phyloP scores from a whole-genome alignment of 1,140 invertebrate species.

The Drosophila willistoni region DNA sequence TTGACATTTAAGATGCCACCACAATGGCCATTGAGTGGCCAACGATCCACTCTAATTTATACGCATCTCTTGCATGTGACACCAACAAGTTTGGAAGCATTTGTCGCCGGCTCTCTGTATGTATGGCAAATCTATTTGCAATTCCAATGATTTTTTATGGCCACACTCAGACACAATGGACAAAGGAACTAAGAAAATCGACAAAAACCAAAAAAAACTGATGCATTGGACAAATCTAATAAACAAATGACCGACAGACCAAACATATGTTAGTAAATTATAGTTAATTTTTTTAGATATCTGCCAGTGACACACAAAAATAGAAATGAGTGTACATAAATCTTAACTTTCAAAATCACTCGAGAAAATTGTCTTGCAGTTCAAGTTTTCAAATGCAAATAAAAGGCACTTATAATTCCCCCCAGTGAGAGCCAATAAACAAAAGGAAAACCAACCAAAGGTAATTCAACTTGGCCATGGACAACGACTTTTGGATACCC shows the following conservation, averaged over 20 bases:
- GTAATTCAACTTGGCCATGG: too few species aligned
- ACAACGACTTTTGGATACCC: not conserved
- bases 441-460: not conserved
- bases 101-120: conserved; percentile 56
- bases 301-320: conserved; percentile 67
- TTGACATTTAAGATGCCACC: conserved; percentile 79
- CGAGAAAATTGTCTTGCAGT: conserved; percentile 2
- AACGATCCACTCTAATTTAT: conserved; percentile 62
- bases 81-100: conserved; percentile 61
- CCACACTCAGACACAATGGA: conserved; percentile 14
- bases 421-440: not conserved
- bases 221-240: conserved; percentile 78
- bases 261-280: conserved; percentile 33
- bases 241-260: conserved; percentile 58
- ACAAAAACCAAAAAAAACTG: conserved; percentile 40
- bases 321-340: conserved; percentile 63
- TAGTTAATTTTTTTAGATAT: conserved; percentile 46
- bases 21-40: conserved; percentile 64
- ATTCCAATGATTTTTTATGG: conserved; percentile 74
- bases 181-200: not conserved
- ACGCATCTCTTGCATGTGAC: conserved; percentile 77
- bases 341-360: conserved; percentile 22
- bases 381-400: conserved; percentile 10
- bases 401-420: conserved; percentile 12
- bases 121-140: conserved; percentile 67